Evolutionary conservation across 2,888 invertebrate species (phyloP).

Genomic region (Apamea anceps): DNA sequence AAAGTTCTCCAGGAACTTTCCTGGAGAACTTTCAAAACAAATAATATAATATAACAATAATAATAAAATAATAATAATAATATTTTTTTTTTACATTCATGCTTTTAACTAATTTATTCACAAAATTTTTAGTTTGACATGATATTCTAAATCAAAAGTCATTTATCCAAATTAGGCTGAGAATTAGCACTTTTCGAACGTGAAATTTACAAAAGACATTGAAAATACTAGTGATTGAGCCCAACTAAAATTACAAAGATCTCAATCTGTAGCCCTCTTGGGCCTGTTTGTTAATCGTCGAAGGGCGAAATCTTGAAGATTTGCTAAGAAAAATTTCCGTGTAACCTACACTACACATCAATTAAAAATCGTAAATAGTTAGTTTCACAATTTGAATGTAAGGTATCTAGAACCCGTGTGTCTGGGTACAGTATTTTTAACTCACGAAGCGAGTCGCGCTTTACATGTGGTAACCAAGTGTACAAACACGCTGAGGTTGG

Average conservation of each 20-base stretch:
- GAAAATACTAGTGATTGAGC: not conserved
- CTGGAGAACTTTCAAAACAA: too few relatives aligned
- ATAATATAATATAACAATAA: too few relatives aligned
- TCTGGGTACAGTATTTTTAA: not conserved
- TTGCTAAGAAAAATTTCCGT: not conserved
- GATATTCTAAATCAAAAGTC: too few relatives aligned
- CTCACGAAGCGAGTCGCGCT: not conserved
- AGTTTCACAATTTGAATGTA: not conserved
- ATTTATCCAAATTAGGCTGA: too few relatives aligned
- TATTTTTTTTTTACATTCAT: not conserved
- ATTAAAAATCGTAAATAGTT: not conserved
- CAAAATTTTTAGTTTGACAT: not conserved
- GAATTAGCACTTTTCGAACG: too few relatives aligned
- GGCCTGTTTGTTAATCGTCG: not conserved
- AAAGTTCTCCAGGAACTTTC: not conserved
- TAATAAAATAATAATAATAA: too few relatives aligned
- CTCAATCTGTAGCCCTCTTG: not conserved
- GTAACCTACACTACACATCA: not conserved
- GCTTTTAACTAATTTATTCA: not conserved
- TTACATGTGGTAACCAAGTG: not conserved
- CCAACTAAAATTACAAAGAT: not conserved
- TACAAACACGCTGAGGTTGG: not conserved
- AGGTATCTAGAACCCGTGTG: not conserved
- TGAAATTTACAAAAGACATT: too few relatives aligned
- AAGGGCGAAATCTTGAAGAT: not conserved